A percentile compares a stretch with the other conserved stretches of the same genome.
These are phyloP conservation scores for Caenorhabditis plicata DNA, from an alignment of 2,888 invertebrate species.

Conservation along the genomic window DNA sequence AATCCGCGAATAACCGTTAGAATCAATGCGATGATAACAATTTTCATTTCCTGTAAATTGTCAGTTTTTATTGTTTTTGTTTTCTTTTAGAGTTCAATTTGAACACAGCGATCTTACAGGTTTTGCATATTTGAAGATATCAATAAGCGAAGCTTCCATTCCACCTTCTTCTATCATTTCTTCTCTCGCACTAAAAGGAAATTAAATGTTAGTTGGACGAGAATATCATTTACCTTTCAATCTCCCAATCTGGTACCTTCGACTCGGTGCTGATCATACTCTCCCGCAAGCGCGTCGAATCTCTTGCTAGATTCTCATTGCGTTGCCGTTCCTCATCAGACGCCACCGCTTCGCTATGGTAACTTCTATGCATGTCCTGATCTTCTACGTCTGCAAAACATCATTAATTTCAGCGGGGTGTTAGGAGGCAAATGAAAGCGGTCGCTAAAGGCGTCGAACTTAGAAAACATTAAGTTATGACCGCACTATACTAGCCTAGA, in stretches of 20 bases:
- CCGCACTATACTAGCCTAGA: constrained; percentile 26
- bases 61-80: neutral
- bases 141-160: constrained; percentile 45
- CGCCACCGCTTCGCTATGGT: constrained; percentile 20
- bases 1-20: constrained; percentile 50
- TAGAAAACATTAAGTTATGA: neutral
- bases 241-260: constrained; percentile 40
- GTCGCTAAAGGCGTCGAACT: neutral
- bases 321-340: constrained; percentile 33
- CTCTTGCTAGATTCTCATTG: constrained; percentile 32
- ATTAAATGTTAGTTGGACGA: too few relatives aligned
- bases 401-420: neutral
- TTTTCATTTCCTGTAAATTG: constrained; percentile 33
- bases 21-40: constrained; percentile 43
- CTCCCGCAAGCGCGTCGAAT: constrained; percentile 38
- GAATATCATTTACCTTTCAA: constrained; percentile 15
- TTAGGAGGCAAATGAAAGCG: neutral
- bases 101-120: constrained; percentile 17
- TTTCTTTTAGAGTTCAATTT: neutral
- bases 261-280: constrained; percentile 42
- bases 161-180: constrained; percentile 52
- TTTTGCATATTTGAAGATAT: constrained; percentile 48
- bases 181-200: constrained; percentile 31
- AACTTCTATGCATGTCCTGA: constrained; percentile 21
- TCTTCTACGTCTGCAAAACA: constrained; percentile 25